These are phyloP conservation scores for Lasiurus cinereus DNA, from an alignment of 2,113 vertebrate species.

Conservation along the genomic window DNA sequence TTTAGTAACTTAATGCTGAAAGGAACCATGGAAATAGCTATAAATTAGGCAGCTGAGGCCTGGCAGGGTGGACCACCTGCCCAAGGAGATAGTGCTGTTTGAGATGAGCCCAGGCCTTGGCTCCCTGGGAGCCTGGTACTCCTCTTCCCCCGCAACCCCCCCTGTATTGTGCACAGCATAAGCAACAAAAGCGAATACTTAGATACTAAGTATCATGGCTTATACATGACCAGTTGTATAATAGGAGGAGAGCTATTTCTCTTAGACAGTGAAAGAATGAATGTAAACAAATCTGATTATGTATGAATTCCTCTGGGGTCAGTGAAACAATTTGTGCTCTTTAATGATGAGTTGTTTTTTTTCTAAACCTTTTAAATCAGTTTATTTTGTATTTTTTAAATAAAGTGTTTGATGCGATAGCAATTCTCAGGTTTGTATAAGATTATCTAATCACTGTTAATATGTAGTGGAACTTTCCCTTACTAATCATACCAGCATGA, in stretches of 20 bases:
- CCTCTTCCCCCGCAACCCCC: too few relatives aligned
- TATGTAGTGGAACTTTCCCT: neutral
- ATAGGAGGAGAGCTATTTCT: neutral
- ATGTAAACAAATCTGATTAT: neutral
- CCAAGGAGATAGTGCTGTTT: neutral
- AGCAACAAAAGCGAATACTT: neutral
- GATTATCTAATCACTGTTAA: neutral
- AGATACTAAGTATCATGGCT: neutral
- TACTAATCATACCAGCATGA: neutral
- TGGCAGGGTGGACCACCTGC: neutral
- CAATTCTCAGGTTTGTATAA: neutral
- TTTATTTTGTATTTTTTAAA: constrained; percentile 16
- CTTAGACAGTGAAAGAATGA: neutral
- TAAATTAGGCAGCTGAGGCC: neutral
- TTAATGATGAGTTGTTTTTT: neutral
- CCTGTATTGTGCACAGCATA: neutral
- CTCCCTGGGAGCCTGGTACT: neutral
- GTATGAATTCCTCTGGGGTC: neutral
- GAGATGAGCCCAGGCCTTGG: neutral
- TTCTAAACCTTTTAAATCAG: constrained; percentile 23
- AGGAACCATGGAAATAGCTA: constrained; percentile 16
- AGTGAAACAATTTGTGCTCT: neutral
- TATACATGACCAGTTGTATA: neutral
- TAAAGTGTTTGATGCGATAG: constrained; percentile 5
- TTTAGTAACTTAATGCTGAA: neutral